Conservation (phyloP, 2,113 vertebrate genomes). For the Rhizomys pruinosus region DNA sequence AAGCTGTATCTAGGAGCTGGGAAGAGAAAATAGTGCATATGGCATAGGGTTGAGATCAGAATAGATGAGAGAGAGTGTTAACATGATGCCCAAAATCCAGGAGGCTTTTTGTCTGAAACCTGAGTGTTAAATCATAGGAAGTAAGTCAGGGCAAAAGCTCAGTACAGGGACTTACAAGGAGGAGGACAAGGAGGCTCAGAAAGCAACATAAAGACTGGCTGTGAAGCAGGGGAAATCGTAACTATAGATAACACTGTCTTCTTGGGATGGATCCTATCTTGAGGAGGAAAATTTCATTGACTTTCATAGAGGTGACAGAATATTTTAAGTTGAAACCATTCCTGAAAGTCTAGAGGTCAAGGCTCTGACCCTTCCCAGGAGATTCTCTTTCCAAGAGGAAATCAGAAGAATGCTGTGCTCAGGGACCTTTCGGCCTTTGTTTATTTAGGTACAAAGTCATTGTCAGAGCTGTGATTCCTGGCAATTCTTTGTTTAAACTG, state of each 20-base stretch:
- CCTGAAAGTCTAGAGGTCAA: not conserved
- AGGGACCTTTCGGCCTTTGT: not conserved
- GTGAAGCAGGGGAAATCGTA: not conserved
- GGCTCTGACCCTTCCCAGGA: not conserved
- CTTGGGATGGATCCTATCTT: not conserved
- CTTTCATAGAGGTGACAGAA: not conserved
- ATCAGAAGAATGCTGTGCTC: not conserved
- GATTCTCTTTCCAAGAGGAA: not conserved
- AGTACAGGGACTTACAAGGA: not conserved
- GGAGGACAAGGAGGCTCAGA: not conserved
- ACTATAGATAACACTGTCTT: not conserved
- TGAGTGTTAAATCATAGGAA: not conserved
- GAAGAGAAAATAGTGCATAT: not conserved
- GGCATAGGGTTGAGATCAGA: not conserved
- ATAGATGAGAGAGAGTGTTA: not conserved
- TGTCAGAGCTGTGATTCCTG: not conserved
- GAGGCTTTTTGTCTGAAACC: not conserved
- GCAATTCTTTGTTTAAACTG: constrained; percentile 27
- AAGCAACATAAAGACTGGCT: not conserved
- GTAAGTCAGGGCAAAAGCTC: not conserved
- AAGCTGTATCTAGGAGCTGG: not conserved
- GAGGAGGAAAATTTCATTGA: not conserved
- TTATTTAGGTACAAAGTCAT: not conserved
- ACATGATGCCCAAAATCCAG: not conserved
- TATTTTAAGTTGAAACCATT: not conserved